Evolutionary conservation across 1,140 invertebrate species (phyloP).

Genomic region (Steinernema feltiae): DNA sequence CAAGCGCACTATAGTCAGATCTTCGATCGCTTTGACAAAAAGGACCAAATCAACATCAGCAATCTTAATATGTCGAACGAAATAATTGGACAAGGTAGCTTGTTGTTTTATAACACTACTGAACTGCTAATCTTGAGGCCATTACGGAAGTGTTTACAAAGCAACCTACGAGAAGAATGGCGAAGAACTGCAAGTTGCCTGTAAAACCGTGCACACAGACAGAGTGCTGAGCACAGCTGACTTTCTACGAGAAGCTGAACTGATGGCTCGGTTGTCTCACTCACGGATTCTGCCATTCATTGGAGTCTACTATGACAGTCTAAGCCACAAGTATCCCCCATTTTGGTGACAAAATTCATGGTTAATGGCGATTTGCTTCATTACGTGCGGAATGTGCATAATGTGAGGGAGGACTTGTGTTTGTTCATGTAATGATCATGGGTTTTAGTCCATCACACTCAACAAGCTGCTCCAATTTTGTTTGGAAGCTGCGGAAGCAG

Average conservation of each 20-base stretch:
- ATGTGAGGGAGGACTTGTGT: not conserved
- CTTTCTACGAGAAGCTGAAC: not conserved
- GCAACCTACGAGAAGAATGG: not conserved
- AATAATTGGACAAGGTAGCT: not conserved
- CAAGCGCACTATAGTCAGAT: not conserved
- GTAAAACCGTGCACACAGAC: not conserved
- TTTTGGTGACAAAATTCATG: not conserved
- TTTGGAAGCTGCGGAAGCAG: constrained; percentile 82
- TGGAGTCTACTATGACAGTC: not conserved
- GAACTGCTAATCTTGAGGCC: no score
- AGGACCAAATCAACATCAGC: not conserved
- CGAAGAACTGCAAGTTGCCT: not conserved
- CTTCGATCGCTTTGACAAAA: not conserved
- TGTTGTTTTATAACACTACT: no score
- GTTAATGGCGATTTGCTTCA: not conserved
- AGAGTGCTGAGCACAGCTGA: not conserved
- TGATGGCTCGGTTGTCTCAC: not conserved
- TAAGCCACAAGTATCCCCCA: not conserved
- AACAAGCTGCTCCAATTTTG: not conserved
- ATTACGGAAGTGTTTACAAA: not conserved
- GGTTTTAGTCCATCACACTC: not conserved
- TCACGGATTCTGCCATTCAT: not conserved
- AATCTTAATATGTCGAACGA: not conserved
- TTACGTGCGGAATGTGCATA: not conserved
- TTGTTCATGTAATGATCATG: not conserved